Base-by-base conservation (phyloP, 2,113 vertebrate genomes). In the Meriones unguiculatus region DNA sequence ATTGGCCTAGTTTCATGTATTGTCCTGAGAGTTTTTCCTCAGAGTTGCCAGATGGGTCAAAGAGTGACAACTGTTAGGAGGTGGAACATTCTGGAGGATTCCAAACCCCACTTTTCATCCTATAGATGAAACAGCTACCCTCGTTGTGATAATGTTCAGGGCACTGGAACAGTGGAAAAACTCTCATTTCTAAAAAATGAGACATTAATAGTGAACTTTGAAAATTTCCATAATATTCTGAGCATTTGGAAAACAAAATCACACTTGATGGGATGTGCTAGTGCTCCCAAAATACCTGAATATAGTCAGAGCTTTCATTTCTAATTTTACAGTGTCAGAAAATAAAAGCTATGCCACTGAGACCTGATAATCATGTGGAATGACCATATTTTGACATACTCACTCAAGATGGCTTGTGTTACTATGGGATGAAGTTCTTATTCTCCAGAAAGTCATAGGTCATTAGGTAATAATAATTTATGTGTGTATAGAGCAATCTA, bases 341-440 rank as follows among this genome's bases (percentile, higher is more conserved):
- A 82, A 18, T 94, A n/a, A 96, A 93, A 89, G 0, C 28, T 87
- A 77, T 81, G 59, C 38, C 5, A 91, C 22, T 81, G 41, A 87
- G 35, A 87, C 9, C 35, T 76, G 11, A 17, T 86, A 92, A 32
- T 15, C 91, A 2, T 35, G 9, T 52, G 32, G 28, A 76, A 38
- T 7, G 24, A n/a, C 75, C 52, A 35, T 50, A 87, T 91, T 96
- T 64, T 91, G 59, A 82, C 7, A 80, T 91, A 94, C 69, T 91
- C 50, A 84, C 35, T 59, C 35, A 46, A 77, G 5, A 65, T 92
- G 46, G 32, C 3, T 54, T 87, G 32, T 70, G 28, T 90, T 90
- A 22, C 4, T 67, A 69, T 67, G 22, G 7, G 32, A 67, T 87
- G 3, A 46, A 92, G 59, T 77, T 57, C 10, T 76, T 25, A 70